These are phyloP conservation scores for Erinaceus europaeus DNA, from an alignment of 2,113 vertebrate genomes.

Conservation along the genomic window DNA sequence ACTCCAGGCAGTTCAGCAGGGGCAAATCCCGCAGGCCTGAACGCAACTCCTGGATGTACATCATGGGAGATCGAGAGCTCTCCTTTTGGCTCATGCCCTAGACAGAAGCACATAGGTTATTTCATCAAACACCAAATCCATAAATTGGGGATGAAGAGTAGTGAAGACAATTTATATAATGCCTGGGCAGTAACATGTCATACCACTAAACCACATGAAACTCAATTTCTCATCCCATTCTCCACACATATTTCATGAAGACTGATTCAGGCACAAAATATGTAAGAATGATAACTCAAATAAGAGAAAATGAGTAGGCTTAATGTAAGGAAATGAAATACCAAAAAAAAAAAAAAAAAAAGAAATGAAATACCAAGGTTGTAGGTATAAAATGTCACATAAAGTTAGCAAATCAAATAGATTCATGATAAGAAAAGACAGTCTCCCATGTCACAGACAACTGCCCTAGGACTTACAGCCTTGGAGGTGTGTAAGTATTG, in stretches of 20 bases:
- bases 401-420: slow-evolving; percentile 17
- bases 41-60: slow-evolving; percentile 92
- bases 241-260: background rate
- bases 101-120: background rate
- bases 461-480: slow-evolving; percentile 82
- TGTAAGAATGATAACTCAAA: background rate
- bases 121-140: background rate
- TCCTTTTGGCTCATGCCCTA: slow-evolving; percentile 92
- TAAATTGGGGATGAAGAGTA: background rate
- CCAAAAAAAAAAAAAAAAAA: too few species aligned
- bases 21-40: slow-evolving; percentile 84
- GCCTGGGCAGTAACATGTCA: background rate
- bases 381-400: background rate
- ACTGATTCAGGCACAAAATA: slow-evolving; percentile 21
- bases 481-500: slow-evolving; percentile 90
- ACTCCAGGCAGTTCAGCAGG: slow-evolving; percentile 90
- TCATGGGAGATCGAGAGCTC: slow-evolving; percentile 88
- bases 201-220: background rate
- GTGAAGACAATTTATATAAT: background rate
- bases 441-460: background rate
- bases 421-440: background rate
- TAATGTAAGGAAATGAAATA: background rate
- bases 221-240: background rate
- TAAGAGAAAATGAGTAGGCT: background rate
- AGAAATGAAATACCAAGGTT: background rate